Evolutionary conservation across 2,888 invertebrate genomes (phyloP).

Genomic region (Autographa gamma): DNA sequence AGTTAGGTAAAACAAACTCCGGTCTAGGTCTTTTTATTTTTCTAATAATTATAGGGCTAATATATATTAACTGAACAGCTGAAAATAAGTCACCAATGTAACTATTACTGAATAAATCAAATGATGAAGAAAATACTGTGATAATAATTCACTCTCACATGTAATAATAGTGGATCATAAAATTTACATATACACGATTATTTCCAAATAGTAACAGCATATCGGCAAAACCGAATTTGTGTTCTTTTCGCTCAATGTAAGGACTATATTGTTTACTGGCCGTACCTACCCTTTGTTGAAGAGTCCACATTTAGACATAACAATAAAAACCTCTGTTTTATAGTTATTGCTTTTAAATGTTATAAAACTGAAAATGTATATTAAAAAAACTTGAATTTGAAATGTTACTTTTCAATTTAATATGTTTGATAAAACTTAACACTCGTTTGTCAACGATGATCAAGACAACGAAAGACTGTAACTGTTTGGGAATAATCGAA

Average conservation of each 20-base stretch:
- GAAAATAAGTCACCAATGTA: conserved; percentile 59
- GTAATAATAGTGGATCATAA: conserved; percentile 63
- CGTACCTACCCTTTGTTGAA: not conserved
- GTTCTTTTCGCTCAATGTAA: not conserved
- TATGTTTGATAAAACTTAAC: not conserved
- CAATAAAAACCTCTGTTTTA: not conserved
- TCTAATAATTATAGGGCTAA: conserved; percentile 69
- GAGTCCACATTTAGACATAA: not conserved
- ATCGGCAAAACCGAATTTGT: not conserved
- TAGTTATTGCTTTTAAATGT: not conserved
- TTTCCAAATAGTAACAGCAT: not conserved
- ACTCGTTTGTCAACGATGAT: not conserved
- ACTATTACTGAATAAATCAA: conserved; percentile 65
- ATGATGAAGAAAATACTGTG: conserved; percentile 84
- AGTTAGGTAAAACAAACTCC: conserved; percentile 74
- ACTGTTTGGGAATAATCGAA: conserved; percentile 20
- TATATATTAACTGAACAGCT: conserved; percentile 60
- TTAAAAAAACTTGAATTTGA: too few relatives aligned
- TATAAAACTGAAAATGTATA: not conserved
- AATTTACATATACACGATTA: conserved; percentile 25
- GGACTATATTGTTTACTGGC: too few relatives aligned
- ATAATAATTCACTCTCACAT: conserved; percentile 81
- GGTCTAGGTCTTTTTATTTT: conserved; percentile 78
- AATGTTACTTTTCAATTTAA: too few relatives aligned
- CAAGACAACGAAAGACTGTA: not conserved